phyloP scores from a whole-genome alignment of 2,113 vertebrate species.

The Callochromis pleurospilus region DNA sequence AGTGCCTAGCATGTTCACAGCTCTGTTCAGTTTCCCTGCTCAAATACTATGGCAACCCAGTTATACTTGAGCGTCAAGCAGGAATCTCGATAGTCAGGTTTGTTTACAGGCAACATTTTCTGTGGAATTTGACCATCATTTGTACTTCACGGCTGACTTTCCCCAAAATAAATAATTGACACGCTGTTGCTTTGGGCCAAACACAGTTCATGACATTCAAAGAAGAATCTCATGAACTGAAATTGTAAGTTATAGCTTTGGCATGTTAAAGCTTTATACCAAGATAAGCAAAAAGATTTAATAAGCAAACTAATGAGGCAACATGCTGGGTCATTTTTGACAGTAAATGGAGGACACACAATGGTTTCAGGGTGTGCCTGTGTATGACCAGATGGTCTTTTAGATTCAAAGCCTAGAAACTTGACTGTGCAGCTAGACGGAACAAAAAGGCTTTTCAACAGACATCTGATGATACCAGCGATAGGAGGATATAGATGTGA shows the following conservation, averaged over 20 bases:
- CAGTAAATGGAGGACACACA: neutral
- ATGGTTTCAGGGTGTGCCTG: neutral
- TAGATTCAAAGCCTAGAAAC: neutral
- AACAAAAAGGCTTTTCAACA: neutral
- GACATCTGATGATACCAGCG: neutral
- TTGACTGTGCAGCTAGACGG: neutral
- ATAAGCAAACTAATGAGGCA: neutral
- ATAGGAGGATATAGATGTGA: neutral
- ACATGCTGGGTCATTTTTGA: neutral
- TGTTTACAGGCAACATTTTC: neutral
- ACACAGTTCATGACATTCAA: neutral
- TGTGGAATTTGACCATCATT: neutral
- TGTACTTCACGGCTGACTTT: neutral
- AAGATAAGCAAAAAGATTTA: neutral
- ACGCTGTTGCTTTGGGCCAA: neutral
- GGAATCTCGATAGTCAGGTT: constrained; percentile 27
- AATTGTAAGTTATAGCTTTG: neutral
- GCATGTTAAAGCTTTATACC: neutral
- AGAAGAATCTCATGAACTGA: neutral
- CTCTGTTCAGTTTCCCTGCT: neutral
- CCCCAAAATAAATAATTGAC: neutral
- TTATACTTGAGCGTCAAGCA: neutral
- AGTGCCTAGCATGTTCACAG: neutral
- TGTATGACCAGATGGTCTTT: neutral
- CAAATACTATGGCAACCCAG: neutral